phyloP scores from a whole-genome alignment of 2,888 invertebrate species.

The Laspeyria flexula region DNA sequence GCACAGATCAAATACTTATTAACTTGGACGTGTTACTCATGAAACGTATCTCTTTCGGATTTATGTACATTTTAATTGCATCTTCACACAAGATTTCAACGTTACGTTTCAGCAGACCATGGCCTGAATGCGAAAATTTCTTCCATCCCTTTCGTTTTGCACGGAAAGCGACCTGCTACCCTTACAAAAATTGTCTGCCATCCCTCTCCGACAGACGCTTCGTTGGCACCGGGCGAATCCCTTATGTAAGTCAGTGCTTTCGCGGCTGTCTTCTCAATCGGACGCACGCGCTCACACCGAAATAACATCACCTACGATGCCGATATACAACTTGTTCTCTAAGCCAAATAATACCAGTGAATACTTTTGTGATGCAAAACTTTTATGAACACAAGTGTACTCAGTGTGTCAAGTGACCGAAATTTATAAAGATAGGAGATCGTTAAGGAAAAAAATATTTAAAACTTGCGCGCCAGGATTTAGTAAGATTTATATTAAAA shows the following conservation, averaged over 20 bases:
- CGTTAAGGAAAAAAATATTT: conserved; percentile 61
- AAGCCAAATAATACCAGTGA: conserved; percentile 47
- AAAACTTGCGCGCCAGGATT: conserved; percentile 66
- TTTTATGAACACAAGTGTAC: conserved; percentile 60
- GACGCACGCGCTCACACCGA: conserved; percentile 56
- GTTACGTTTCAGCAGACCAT: conserved; percentile 61
- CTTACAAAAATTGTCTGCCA: conserved; percentile 64
- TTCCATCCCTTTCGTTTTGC: conserved; percentile 69
- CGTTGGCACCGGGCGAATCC: conserved; percentile 75
- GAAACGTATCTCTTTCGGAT: conserved; percentile 69
- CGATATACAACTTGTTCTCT: conserved; percentile 50
- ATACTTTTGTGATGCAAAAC: conserved; percentile 54
- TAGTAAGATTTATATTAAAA: conserved; percentile 65
- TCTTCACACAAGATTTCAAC: conserved; percentile 78
- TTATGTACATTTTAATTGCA: conserved; percentile 82
- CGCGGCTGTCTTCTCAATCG: conserved; percentile 45
- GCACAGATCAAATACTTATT: conserved; percentile 65
- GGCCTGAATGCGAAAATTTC: conserved; percentile 69
- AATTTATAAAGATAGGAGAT: conserved; percentile 57
- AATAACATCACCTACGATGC: conserved; percentile 59
- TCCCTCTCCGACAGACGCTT: conserved; percentile 71
- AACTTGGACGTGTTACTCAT: conserved; percentile 59
- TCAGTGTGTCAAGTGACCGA: conserved; percentile 51
- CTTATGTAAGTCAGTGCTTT: conserved; percentile 84
- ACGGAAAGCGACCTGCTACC: conserved; percentile 65